Conservation (phyloP, 2,888 invertebrate species). For the Conops quadrifasciatus region DNA sequence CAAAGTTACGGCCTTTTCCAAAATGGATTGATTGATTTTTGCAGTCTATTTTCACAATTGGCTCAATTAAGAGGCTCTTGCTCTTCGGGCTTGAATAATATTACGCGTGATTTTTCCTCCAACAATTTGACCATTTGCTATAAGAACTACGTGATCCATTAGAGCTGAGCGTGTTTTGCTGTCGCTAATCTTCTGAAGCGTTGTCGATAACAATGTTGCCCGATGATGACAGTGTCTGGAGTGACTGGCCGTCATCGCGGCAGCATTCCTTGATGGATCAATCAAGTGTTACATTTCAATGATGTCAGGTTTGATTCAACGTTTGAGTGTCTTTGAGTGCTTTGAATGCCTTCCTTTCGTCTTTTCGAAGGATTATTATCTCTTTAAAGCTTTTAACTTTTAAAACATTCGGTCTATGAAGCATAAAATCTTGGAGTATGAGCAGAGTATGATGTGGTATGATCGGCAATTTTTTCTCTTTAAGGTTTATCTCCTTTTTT, state of each 20-base stretch:
- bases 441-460: too few relatives aligned
- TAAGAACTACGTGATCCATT: slow-evolving; percentile 17
- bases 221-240: background rate
- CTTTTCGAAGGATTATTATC: background rate
- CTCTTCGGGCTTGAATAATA: too few relatives aligned
- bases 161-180: slow-evolving; percentile 10
- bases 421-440: background rate
- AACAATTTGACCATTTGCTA: background rate
- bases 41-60: too few relatives aligned
- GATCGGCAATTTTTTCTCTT: too few relatives aligned
- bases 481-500: background rate
- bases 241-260: too few relatives aligned
- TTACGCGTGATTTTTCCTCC: background rate
- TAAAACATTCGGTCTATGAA: background rate
- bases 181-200: background rate
- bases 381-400: background rate
- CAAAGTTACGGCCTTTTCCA: background rate
- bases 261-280: slow-evolving; percentile 28
- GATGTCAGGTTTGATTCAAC: too few relatives aligned
- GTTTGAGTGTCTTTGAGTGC: too few relatives aligned
- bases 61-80: too few relatives aligned
- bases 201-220: background rate
- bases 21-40: too few relatives aligned
- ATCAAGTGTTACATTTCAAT: slow-evolving; percentile 26
- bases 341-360: too few relatives aligned